Evolutionary conservation across 1,140 invertebrate species (phyloP), one percentile per base, ranked within the genome.

Genomic region (Hesperophylax magnus): DNA sequence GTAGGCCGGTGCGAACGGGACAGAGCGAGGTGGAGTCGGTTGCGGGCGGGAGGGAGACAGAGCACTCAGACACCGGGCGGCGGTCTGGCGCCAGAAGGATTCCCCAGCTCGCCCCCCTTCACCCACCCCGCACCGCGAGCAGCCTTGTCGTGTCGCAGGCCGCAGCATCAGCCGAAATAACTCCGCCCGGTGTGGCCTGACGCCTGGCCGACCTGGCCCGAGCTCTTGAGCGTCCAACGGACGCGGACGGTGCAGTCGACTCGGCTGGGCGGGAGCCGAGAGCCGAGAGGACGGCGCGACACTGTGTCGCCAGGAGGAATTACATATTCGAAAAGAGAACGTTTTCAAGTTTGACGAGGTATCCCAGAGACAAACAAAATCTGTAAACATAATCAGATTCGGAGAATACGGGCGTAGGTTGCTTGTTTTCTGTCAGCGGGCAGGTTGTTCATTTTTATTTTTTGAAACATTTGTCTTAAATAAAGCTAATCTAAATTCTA

Each of bases 21-120:
- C 56, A 34, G 60, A 77, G 58, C 6, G 75, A 14, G 56, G 56
- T 58, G n/a, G 17, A 31, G 71, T 17, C 11, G 53, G 18, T 27
- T 15, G 39, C 60, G 61, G 39, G 61, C 31, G 61, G 15, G 76
- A 78, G 78, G 1, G 69, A 58, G 67, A 63, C 84, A 56, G 63
- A 53, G 86, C 86, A 86, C 85, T 86, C 86, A 88, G 88, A 88
- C 88, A 86, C 76, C 58, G 77, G 77, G 80, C 80, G 88, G 85
- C 88, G 87, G 89, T 89, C 89, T 90, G 89, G 89, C 89, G 89
- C 89, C 89, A 90, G 86, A 88, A 89, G 89, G 89, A 90, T 89
- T 90, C 89, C 89, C 89, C 89, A 89, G 87, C 88, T 86, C 87
- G 86, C 86, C 87, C 84, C 86, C 81, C 87, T 81, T 85, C 86